phyloP scores from a whole-genome alignment of 2,797 vertebrate species.

The Champsocephalus gunnari region DNA sequence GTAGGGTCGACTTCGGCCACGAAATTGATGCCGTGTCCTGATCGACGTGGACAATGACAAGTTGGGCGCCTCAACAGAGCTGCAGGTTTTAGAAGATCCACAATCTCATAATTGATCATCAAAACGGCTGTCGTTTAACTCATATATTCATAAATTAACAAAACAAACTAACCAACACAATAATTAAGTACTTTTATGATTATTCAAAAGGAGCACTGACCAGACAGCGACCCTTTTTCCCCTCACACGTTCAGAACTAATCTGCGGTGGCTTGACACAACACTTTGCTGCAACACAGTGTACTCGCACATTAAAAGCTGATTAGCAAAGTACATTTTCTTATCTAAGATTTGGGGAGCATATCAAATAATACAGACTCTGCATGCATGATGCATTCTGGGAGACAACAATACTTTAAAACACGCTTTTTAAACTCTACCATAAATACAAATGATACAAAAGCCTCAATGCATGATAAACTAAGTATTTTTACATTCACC shows the following conservation, averaged over 20 bases:
- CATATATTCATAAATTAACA: too few relatives aligned
- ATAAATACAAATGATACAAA: background rate
- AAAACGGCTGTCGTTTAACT: background rate
- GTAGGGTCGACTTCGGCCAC: too few relatives aligned
- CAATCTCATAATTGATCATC: background rate
- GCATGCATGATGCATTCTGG: too few relatives aligned
- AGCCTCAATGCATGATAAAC: background rate
- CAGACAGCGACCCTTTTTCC: background rate
- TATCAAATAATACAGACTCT: too few relatives aligned
- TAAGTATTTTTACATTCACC: conserved; percentile 1
- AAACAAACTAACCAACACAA: background rate
- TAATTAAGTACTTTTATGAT: background rate
- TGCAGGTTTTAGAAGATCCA: background rate
- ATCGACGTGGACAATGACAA: too few relatives aligned
- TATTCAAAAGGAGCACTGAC: background rate
- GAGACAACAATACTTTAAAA: background rate
- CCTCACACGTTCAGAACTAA: background rate
- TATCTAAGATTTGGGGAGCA: background rate
- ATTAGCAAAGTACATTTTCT: background rate
- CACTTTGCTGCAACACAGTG: background rate
- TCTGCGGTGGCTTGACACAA: background rate
- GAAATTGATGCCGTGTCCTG: too few relatives aligned
- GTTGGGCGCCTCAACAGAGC: too few relatives aligned
- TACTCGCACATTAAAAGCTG: background rate
- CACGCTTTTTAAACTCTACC: background rate